Percentiles rank a stretch among this genome's conserved stretches.
Conservation (phyloP, 2,888 invertebrate species). For the Escarpia spicata region DNA sequence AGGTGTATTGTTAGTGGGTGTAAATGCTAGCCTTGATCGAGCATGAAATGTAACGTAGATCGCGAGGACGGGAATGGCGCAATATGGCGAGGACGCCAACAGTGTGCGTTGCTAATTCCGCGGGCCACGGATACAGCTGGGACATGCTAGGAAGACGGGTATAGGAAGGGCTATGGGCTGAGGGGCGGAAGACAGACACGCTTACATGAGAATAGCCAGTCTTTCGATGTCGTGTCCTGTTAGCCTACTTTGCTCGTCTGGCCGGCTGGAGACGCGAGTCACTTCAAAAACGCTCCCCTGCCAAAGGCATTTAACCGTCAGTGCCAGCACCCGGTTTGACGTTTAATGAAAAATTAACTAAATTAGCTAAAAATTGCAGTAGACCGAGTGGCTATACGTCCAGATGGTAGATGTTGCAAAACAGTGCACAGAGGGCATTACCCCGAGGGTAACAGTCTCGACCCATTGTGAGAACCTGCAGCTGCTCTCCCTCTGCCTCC, state of each 20-base stretch:
- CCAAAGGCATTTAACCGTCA: slow-evolving; percentile 6
- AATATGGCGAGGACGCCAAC: neutral
- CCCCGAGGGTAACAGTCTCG: neutral
- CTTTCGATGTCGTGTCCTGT: neutral
- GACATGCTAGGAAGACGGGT: neutral
- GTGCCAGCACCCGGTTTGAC: slow-evolving; percentile 7
- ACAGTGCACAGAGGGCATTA: neutral
- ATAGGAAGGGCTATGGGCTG: neutral
- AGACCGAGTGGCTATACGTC: neutral
- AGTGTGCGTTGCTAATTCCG: neutral
- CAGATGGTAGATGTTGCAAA: slow-evolving; percentile 3
- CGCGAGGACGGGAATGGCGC: neutral
- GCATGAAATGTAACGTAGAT: neutral
- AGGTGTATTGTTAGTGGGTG: neutral
- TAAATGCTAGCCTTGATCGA: neutral
- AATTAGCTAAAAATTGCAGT: neutral
- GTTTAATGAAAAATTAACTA: slow-evolving; percentile 12
- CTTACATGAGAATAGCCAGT: neutral
- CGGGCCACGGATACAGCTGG: neutral
- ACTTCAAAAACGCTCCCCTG: neutral
- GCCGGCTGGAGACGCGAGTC: neutral
- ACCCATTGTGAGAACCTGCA: neutral
- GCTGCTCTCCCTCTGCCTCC: neutral
- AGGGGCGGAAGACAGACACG: neutral
- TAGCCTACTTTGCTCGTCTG: neutral